A percentile compares a stretch with the other conserved stretches of the same genome.
Evolutionary conservation across 2,113 vertebrate species (phyloP).

Genomic region (Arizona elegans): DNA sequence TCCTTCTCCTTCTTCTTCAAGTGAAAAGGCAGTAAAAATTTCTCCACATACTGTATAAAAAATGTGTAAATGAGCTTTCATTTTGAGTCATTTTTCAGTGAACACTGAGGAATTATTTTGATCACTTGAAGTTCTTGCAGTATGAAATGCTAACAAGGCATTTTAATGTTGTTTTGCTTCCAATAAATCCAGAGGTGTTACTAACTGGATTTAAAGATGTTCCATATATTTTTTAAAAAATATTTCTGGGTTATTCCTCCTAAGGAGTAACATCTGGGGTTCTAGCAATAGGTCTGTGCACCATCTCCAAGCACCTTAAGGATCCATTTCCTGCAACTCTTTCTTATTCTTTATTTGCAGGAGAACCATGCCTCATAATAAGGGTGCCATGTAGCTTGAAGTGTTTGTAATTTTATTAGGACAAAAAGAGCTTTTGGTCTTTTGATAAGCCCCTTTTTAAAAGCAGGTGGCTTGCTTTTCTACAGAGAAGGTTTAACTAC

Average conservation of each 20-base stretch:
- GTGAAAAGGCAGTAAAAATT: neutral
- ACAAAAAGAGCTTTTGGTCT: neutral
- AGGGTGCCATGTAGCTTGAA: neutral
- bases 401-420: neutral
- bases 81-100: neutral
- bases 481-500: neutral
- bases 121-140: neutral
- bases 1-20: neutral
- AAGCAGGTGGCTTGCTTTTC: neutral
- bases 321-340: neutral
- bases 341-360: neutral
- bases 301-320: neutral
- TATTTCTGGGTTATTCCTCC: neutral
- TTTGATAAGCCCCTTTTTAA: neutral
- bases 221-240: too few species aligned
- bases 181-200: neutral
- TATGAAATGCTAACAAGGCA: neutral
- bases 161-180: neutral
- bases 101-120: neutral
- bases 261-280: neutral
- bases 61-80: neutral
- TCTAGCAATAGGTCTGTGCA: neutral
- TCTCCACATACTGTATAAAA: neutral
- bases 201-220: neutral
- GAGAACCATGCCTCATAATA: neutral